Evolutionary conservation across 2,797 vertebrate species (phyloP).

Genomic region (Oreortyx pictus): DNA sequence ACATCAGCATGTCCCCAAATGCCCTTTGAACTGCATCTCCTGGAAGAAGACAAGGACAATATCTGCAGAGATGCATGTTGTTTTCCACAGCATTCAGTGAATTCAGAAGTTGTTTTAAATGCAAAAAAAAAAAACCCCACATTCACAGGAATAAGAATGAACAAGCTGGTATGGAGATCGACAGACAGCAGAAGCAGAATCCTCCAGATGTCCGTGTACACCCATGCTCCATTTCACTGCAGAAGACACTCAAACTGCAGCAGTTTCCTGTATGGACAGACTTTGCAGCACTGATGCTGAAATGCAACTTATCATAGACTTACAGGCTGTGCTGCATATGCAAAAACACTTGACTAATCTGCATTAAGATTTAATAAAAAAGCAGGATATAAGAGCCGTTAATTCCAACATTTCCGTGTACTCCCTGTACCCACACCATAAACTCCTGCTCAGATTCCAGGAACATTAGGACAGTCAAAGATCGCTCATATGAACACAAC

Average conservation of each 20-base stretch:
- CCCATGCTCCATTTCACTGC: not conserved
- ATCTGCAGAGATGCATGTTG: not conserved
- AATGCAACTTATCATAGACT: not conserved
- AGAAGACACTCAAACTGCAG: not conserved
- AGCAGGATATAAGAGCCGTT: not conserved
- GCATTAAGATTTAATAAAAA: conserved; percentile 23
- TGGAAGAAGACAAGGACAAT: not conserved
- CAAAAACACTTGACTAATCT: not conserved
- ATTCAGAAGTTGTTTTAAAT: too few species aligned
- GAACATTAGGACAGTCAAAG: not conserved
- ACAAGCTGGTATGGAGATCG: not conserved
- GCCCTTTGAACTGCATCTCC: not conserved
- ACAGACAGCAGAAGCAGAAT: not conserved
- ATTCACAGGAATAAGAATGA: too few species aligned
- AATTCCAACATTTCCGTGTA: conserved; percentile 6
- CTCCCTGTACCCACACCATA: not conserved
- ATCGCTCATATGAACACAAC: not conserved
- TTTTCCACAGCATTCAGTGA: too few species aligned
- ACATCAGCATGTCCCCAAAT: not conserved
- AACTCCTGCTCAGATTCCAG: not conserved
- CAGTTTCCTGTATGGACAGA: not conserved
- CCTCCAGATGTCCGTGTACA: not conserved
- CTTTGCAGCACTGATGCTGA: not conserved
- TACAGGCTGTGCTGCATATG: not conserved
- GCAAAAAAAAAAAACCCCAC: too few species aligned